Evolutionary conservation across 2,888 invertebrate species (phyloP).

Genomic region (Caenorhabditis panamensis): DNA sequence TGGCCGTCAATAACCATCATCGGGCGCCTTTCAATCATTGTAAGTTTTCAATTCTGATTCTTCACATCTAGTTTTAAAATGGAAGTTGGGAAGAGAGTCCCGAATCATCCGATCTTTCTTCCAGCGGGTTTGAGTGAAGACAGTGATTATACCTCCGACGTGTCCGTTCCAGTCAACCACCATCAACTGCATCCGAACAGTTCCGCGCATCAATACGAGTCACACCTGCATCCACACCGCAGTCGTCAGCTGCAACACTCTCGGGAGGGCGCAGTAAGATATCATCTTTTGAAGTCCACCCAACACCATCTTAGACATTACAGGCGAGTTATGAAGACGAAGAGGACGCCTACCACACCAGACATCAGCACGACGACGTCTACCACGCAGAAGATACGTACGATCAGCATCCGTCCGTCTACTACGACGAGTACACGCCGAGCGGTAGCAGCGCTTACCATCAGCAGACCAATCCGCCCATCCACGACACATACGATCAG

Average conservation of each 20-base stretch:
- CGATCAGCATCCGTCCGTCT: slow-evolving; percentile 39
- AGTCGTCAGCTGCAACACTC: slow-evolving; percentile 53
- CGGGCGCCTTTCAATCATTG: slow-evolving; percentile 78
- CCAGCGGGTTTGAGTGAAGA: slow-evolving; percentile 95
- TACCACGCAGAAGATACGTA: slow-evolving; percentile 30
- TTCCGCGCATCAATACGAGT: slow-evolving; percentile 88
- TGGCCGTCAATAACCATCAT: slow-evolving; percentile 63
- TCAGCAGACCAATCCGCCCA: neutral
- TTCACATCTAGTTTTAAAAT: slow-evolving; percentile 1
- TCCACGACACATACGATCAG: slow-evolving; percentile 4
- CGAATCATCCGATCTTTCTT: slow-evolving; percentile 49
- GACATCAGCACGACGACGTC: slow-evolving; percentile 32
- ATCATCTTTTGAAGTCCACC: neutral
- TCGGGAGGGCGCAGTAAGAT: slow-evolving; percentile 58
- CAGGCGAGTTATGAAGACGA: slow-evolving; percentile 77
- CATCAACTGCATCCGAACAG: slow-evolving; percentile 88
- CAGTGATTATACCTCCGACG: slow-evolving; percentile 96
- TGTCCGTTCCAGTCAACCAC: slow-evolving; percentile 88
- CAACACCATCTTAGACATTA: slow-evolving; percentile 64
- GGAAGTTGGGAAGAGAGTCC: neutral
- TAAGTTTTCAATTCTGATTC: slow-evolving; percentile 53
- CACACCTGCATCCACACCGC: slow-evolving; percentile 78
- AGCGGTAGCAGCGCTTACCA: slow-evolving; percentile 20
- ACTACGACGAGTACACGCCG: slow-evolving; percentile 46
- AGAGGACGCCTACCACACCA: slow-evolving; percentile 74